These are phyloP conservation scores for Cryptotermes secundus DNA, from an alignment of 1,140 invertebrate genomes.

Conservation along the genomic window DNA sequence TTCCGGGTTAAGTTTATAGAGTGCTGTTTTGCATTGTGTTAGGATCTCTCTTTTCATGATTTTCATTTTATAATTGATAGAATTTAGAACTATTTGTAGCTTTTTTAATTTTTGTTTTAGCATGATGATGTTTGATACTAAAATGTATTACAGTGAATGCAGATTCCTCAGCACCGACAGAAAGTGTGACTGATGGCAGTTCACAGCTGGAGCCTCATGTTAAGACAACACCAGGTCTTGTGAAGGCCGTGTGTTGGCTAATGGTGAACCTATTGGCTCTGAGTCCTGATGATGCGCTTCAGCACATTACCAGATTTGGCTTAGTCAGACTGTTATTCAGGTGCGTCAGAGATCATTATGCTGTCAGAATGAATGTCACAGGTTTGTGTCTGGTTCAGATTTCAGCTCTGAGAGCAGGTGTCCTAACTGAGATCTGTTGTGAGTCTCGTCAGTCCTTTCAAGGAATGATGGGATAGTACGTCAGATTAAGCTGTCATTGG, in stretches of 20 bases:
- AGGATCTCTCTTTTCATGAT: too few relatives aligned
- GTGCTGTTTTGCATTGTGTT: too few relatives aligned
- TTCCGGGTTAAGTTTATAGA: too few relatives aligned
- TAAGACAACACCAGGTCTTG: conserved; percentile 49
- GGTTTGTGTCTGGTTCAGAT: too few relatives aligned
- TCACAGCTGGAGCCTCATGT: conserved; percentile 28
- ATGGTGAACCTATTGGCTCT: conserved; percentile 51
- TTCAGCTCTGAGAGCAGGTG: too few relatives aligned
- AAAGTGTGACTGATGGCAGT: not conserved
- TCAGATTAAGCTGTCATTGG: too few relatives aligned
- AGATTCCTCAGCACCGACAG: not conserved
- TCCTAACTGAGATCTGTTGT: too few relatives aligned
- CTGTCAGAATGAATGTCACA: too few relatives aligned
- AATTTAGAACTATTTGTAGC: too few relatives aligned
- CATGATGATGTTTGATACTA: not conserved
- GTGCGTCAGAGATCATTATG: not conserved
- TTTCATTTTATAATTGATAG: too few relatives aligned
- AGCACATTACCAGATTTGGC: not conserved
- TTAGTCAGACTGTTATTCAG: conserved; percentile 23
- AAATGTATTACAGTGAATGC: not conserved
- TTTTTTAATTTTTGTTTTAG: not conserved
- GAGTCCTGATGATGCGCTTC: not conserved
- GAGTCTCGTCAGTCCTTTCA: too few relatives aligned
- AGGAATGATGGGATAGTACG: too few relatives aligned
- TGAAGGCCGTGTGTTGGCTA: conserved; percentile 48